Percentiles rank a stretch among this genome's conserved stretches.
Evolutionary conservation across 2,888 invertebrate genomes (phyloP).

Genomic region (Apamea crenata): DNA sequence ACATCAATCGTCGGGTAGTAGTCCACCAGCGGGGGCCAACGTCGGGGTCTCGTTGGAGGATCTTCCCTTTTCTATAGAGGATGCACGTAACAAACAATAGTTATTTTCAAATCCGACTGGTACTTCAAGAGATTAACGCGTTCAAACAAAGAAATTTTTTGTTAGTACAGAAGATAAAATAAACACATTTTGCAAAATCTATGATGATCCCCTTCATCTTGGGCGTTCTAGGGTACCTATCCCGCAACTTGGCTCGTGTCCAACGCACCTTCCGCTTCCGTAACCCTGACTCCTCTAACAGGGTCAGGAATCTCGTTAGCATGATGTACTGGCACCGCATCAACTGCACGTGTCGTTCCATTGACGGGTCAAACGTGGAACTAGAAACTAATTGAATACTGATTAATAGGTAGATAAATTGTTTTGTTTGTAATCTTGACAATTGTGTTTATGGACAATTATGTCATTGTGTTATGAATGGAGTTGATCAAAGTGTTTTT

Average conservation of each 20-base stretch:
- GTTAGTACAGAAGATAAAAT: background rate
- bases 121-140: too few species aligned
- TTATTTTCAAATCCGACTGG: too few species aligned
- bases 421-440: slow-evolving; percentile 55
- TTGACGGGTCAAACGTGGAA: slow-evolving; percentile 16
- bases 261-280: slow-evolving; percentile 35
- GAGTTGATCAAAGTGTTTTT: slow-evolving; percentile 50
- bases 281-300: slow-evolving; percentile 36
- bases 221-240: background rate
- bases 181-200: background rate
- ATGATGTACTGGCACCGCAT: slow-evolving; percentile 58
- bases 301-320: slow-evolving; percentile 46
- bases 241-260: slow-evolving; percentile 23
- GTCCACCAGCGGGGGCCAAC: too few species aligned
- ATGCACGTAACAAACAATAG: too few species aligned
- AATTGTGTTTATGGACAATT: slow-evolving; percentile 18
- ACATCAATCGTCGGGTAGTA: background rate
- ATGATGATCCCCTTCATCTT: too few species aligned
- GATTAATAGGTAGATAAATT: slow-evolving; percentile 53
- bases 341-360: slow-evolving; percentile 51
- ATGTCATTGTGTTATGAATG: background rate
- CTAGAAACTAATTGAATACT: slow-evolving; percentile 48
- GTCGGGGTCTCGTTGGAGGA: too few species aligned
- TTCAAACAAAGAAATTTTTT: too few species aligned
- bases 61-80: background rate